Percentiles rank a stretch among this genome's conserved stretches.
These are phyloP conservation scores for Drosophila lacteicornis DNA, from an alignment of 1,140 invertebrate genomes.

Conservation along the genomic window DNA sequence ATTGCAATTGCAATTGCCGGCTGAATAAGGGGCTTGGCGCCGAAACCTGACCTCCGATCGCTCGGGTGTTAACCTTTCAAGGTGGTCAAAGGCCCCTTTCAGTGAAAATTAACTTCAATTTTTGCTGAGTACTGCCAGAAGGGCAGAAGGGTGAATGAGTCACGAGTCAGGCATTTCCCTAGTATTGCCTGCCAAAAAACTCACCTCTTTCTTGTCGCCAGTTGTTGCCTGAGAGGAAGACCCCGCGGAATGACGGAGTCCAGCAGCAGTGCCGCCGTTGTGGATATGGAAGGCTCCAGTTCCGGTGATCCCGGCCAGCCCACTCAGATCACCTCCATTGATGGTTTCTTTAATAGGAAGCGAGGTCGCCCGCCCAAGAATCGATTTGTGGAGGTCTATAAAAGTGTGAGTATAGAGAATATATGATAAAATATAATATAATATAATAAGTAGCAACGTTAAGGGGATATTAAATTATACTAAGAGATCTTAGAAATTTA, in stretches of 20 bases:
- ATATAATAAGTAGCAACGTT: too few species aligned
- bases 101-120: slow-evolving; percentile 21
- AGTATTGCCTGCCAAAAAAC: background rate
- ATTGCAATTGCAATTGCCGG: slow-evolving; percentile 6
- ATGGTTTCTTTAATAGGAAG: slow-evolving; percentile 91
- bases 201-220: slow-evolving; percentile 1
- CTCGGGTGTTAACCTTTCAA: slow-evolving; percentile 53
- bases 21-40: slow-evolving; percentile 34
- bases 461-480: too few species aligned
- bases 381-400: slow-evolving; percentile 94
- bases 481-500: too few species aligned
- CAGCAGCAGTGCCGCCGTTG: slow-evolving; percentile 23
- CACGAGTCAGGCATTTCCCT: slow-evolving; percentile 30
- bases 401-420: slow-evolving; percentile 87
- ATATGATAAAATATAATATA: too few species aligned
- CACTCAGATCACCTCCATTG: slow-evolving; percentile 82
- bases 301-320: slow-evolving; percentile 13
- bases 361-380: slow-evolving; percentile 96
- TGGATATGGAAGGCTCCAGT: slow-evolving; percentile 25
- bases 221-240: slow-evolving; percentile 14
- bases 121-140: slow-evolving; percentile 39
- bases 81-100: slow-evolving; percentile 53
- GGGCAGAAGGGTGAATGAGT: slow-evolving; percentile 7
- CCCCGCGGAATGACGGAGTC: slow-evolving; percentile 36
- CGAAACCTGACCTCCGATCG: slow-evolving; percentile 56